These are phyloP conservation scores for human (Homo sapiens) DNA, from an alignment of 2,113 vertebrate genomes.

Conservation along the genomic window DNA sequence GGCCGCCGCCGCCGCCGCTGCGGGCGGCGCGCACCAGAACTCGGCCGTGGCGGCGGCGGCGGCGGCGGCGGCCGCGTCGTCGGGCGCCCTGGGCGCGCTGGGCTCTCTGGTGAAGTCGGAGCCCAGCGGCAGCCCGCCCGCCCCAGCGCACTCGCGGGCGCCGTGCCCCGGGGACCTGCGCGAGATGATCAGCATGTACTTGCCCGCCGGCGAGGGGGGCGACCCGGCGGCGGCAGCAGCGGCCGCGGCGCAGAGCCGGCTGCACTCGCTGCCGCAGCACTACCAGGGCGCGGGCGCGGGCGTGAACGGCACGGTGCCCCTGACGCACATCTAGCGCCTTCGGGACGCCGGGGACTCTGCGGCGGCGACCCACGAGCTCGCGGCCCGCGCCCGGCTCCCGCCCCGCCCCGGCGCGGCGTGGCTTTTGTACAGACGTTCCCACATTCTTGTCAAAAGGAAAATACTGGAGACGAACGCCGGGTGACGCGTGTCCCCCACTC, in stretches of 20 bases:
- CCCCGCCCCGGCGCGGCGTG: slow-evolving; percentile 60
- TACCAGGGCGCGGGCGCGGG: slow-evolving; percentile 96
- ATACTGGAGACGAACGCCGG: slow-evolving; percentile 81
- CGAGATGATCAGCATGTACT: slow-evolving; percentile 99
- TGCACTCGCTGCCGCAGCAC: slow-evolving; percentile 96
- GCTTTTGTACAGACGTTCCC: slow-evolving; percentile 92
- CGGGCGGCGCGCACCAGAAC: slow-evolving; percentile 78
- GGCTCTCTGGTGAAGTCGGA: slow-evolving; percentile 97
- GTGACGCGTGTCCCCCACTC: slow-evolving; percentile 83
- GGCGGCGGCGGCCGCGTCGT: slow-evolving; percentile 90
- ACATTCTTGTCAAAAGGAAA: slow-evolving; percentile 87
- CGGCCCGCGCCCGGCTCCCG: not conserved
- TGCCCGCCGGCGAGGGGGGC: slow-evolving; percentile 94
- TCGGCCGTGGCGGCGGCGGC: slow-evolving; percentile 84
- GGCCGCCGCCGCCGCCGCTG: slow-evolving; percentile 77
- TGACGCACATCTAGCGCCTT: slow-evolving; percentile 94
- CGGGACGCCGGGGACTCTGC: not conserved
- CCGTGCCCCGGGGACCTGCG: slow-evolving; percentile 98
- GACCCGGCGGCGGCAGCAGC: slow-evolving; percentile 89
- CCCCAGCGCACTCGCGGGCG: slow-evolving; percentile 93
- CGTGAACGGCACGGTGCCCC: slow-evolving; percentile 96
- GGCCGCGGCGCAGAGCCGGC: slow-evolving; percentile 92
- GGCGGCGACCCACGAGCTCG: not conserved
- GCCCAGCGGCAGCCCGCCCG: slow-evolving; percentile 96
- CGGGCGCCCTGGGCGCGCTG: slow-evolving; percentile 93